Evolutionary conservation across 2,888 invertebrate genomes (phyloP).

Genomic region (Drosophila longiperda): DNA sequence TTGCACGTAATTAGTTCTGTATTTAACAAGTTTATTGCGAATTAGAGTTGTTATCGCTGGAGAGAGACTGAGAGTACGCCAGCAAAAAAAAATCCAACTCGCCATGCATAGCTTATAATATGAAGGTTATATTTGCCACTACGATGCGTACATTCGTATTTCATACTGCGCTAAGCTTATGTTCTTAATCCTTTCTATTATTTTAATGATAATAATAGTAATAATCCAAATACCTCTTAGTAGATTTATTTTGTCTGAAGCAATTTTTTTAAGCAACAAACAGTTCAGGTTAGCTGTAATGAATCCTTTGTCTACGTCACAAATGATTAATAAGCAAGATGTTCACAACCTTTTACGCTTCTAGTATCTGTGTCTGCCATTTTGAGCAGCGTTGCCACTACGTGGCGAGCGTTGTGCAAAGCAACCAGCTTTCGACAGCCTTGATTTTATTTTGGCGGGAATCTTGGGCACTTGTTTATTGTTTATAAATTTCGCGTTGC

Average conservation of each 20-base stretch:
- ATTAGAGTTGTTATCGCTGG: conserved; percentile 40
- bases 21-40: conserved; percentile 18
- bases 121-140: conserved; percentile 14
- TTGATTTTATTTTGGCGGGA: conserved; percentile 45
- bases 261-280: background rate
- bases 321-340: background rate
- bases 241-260: background rate
- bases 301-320: conserved; percentile 1
- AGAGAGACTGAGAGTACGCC: conserved; percentile 26
- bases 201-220: background rate
- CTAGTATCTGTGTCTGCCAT: background rate
- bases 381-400: conserved; percentile 36
- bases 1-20: conserved; percentile 11
- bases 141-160: background rate
- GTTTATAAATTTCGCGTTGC: conserved; percentile 15
- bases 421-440: conserved; percentile 22
- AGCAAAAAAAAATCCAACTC: conserved; percentile 15
- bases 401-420: background rate
- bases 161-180: background rate
- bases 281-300: background rate
- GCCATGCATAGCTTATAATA: background rate
- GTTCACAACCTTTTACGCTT: background rate
- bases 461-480: conserved; percentile 37
- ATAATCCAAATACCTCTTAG: background rate
- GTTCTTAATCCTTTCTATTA: background rate